Percentiles rank a stretch among this genome's conserved stretches.
Conservation (phyloP, 1,140 invertebrate genomes). For the Drosophila orena region DNA sequence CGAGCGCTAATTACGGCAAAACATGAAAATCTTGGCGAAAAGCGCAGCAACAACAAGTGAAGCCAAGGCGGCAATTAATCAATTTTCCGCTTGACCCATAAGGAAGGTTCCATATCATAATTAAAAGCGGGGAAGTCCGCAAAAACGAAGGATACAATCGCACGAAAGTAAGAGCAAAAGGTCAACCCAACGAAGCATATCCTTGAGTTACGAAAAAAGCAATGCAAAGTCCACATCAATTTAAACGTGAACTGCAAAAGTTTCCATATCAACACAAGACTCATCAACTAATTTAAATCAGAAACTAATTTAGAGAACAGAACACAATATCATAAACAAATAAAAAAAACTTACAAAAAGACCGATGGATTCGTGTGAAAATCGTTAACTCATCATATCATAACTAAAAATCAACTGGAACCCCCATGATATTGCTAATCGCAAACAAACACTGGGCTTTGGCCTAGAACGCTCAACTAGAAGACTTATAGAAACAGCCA, state of each 20-base stretch:
- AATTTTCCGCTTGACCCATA: conserved; percentile 80
- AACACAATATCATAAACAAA: background rate
- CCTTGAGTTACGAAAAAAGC: background rate
- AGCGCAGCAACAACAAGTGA: conserved; percentile 38
- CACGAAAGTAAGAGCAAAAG: conserved; percentile 23
- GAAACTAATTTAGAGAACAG: background rate
- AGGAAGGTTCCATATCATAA: conserved; percentile 63
- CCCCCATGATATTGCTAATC: conserved; percentile 9
- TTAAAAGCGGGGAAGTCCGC: conserved; percentile 27
- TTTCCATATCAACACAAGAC: conserved; percentile 12
- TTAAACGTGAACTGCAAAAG: background rate
- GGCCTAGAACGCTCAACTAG: conserved; percentile 34
- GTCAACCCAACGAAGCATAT: conserved; percentile 14
- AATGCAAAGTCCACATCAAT: background rate
- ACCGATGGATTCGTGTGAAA: conserved; percentile 13
- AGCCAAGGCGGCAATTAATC: conserved; percentile 70
- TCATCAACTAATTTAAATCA: conserved; percentile 8
- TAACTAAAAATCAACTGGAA: background rate
- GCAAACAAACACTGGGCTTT: conserved; percentile 10
- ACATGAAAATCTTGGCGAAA: conserved; percentile 79
- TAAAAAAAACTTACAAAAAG: background rate
- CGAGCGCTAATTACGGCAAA: conserved; percentile 75
- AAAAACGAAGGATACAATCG: conserved; percentile 13
- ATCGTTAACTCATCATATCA: conserved; percentile 4
- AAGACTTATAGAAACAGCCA: conserved; percentile 25